Evolutionary conservation across 2,113 vertebrate species (phyloP), one percentile per base, ranked within the genome.

Genomic region (Urocynchramus pylzowi): DNA sequence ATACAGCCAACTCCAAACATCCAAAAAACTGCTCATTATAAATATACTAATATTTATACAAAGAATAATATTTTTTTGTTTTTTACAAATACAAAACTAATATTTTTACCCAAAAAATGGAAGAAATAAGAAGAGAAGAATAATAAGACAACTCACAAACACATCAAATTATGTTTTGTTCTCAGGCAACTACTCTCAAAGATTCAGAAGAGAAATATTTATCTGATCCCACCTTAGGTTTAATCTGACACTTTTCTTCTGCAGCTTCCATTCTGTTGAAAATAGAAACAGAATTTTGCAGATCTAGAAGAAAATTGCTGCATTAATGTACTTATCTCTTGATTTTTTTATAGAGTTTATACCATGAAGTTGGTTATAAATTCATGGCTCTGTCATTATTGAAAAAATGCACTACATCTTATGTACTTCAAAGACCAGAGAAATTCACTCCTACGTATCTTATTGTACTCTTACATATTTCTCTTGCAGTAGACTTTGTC

Each of bases 261-360:
- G 26, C 54, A 60, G 44, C 68, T 93, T 90, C 56, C 52, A 84
- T 37, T 94, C 45, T 35, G 13, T 79, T 91, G 42, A 61, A 94
- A 83, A 53, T 33, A 90, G 64, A 80, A 94, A 90, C 26, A 90
- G 45, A 93, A 89, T 95, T 90, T 50, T 97, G 41, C 44, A 65
- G 65, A 94, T 83, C 57, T 67, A 76, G 33, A 95, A 67, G 33
- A 82, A 96, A 97, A 92, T 83, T 86, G 56, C 26, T 74, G 31
- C 8, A 33, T 61, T 27, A 77, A 39, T 82, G 21, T 52, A 61
- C 60, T 95, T 93, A 89, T 90, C 30, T 78, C 60, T 93, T 92
- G 74, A 86, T 88, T 94, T 93, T 74, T 77, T 90, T 68, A 89
- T 60, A 69, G n/a, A 60, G 53, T 33, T 86, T 74, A 13, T 61